Evolutionary conservation across 2,113 vertebrate species (phyloP), one percentile per base, ranked within the genome.

Genomic region (Onychorhynchus coronatus): DNA sequence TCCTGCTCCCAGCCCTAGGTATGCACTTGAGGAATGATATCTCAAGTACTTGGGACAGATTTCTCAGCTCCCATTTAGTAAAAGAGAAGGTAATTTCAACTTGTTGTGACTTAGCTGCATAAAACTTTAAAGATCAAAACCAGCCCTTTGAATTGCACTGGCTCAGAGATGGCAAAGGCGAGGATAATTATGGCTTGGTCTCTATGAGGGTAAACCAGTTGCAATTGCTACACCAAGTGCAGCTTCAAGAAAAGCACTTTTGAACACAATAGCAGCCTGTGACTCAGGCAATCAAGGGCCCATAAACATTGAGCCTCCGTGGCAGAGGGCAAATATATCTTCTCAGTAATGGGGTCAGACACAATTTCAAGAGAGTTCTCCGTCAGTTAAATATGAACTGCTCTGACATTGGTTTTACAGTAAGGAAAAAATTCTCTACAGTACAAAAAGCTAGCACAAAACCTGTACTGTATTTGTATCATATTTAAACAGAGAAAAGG

Each of bases 311-410:
- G n/a, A 85, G 71, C 37, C 18, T 93, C 79, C 24, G 61, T 91
- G 93, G 68, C 92, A 96, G 77, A 95, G 91, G 73, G 88, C 83
- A 91, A 93, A 89, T 74, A 58, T 21, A 92, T 84, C 83, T 93
- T 92, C 88, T 88, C 56, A 50, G 68, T 87, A 87, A 78, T 65
- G 70, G 71, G 65, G 68, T 95, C 88, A 92, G 85, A 61, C 13
- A 2, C 13, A 65, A 68, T 93, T 93, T 93, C 92, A 61, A 91
- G 44, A n/a, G 56, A 96, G 37, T 87, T 92, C 76, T 78, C 49
- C 0, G 0, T 56, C 85, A 82, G 24, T 87, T 95, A 92, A 89
- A 87, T 62, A 76, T 39, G 41, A 92, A 73, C 44, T 42, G 61
- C 65, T 85, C 80, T 94, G 91, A 72, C 50, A 37, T 9, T 81